A percentile compares a stretch with the other conserved stretches of the same genome.
Evolutionary conservation across 2,888 invertebrate genomes (phyloP).

Genomic region (Drosophila quinaria): DNA sequence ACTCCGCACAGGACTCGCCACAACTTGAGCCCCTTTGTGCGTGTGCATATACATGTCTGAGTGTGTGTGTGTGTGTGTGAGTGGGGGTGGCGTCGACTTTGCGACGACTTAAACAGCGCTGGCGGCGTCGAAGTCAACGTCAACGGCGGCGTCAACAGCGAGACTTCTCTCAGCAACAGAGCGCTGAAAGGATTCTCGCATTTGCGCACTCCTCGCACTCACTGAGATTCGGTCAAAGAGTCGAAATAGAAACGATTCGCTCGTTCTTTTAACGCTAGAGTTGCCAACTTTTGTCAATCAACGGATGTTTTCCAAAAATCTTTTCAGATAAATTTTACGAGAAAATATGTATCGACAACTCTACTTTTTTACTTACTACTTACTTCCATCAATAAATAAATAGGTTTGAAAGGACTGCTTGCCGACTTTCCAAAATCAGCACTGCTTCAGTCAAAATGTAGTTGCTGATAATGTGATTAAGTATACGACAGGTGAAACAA

Average conservation of each 20-base stretch:
- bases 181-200: slow-evolving; percentile 32
- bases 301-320: neutral
- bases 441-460: neutral
- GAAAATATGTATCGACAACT: too few species aligned
- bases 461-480: neutral
- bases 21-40: slow-evolving; percentile 10
- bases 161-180: slow-evolving; percentile 7
- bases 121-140: slow-evolving; percentile 17
- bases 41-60: slow-evolving; percentile 12
- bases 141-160: slow-evolving; percentile 22
- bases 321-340: neutral
- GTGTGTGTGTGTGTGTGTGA: neutral
- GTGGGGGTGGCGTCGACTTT: slow-evolving; percentile 40
- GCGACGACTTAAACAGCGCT: slow-evolving; percentile 22
- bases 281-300: neutral
- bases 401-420: neutral
- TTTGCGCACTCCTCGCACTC: slow-evolving; percentile 40
- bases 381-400: too few species aligned
- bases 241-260: neutral
- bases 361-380: too few species aligned
- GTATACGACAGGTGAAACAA: slow-evolving; percentile 8
- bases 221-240: slow-evolving; percentile 2
- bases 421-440: neutral
- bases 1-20: slow-evolving; percentile 48
- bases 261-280: slow-evolving; percentile 26